Evolutionary conservation across 64 coral and sea anemone genomes (phyloP), one percentile per base, ranked within the genome.

Genomic region (Montipora capricornis): DNA sequence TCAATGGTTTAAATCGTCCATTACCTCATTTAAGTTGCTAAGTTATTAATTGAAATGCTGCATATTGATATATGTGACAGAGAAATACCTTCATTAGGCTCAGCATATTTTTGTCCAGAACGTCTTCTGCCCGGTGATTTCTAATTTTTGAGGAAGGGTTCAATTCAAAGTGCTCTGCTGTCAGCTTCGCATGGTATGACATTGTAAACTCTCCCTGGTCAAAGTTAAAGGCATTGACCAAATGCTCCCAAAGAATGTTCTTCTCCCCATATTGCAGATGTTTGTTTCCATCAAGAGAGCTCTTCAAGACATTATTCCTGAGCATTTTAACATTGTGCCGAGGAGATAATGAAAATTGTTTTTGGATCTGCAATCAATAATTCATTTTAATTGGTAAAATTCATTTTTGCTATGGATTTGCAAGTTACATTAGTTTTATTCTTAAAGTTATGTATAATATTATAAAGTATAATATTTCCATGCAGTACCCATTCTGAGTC

Each of bases 251-350:
- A 2, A 44, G 37, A 4, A 84, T 51, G 4, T 1, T 26, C 52
- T 80, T 80, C 2, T 15, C 47, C 7, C 15, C 14, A 10, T 12
- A 16, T 16, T 17, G n/a, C 57, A 84, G 5, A 44, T 59, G 67
- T 3, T 59, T 22, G 11, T 19, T 84, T 1, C 52, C 52, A 62
- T 84, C 8, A 8, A 5, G 4, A 0, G 81, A 58, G 60, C 81
- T 84, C 20, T 84, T 84, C 14, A 84, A 22, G 3, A 84, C 67
- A 59, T 84, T 84, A 24, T 84, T 84, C 4, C 81, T 4, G 3
- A 68, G 64, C 62, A 68, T 84, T 67, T 84, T 84, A 13, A 84
- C 64, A 37, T 84, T 84, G 26, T 84, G 81, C 81, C 68, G 24
- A 5, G 22, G 14, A 19, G 8, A 67, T 44, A 66, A 5, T 37